These are phyloP conservation scores for Luehdorfia chinensis DNA, from an alignment of 1,140 invertebrate genomes.

Conservation along the genomic window DNA sequence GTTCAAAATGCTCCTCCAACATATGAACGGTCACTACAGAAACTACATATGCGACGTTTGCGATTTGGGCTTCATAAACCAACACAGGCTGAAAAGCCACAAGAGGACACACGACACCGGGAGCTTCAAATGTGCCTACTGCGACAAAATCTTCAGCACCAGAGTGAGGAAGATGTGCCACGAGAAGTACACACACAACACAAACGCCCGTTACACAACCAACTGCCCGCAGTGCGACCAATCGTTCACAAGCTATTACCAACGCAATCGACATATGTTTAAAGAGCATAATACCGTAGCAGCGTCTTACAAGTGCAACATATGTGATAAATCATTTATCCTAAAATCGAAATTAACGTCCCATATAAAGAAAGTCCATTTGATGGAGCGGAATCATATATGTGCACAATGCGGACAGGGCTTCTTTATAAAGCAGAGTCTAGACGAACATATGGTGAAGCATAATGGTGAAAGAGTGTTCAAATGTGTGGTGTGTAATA, in stretches of 20 bases:
- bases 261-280: conserved; percentile 58
- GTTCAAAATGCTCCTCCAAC: conserved; percentile 61
- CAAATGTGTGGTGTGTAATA: conserved; percentile 66
- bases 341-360: conserved; percentile 53
- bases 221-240: conserved; percentile 56
- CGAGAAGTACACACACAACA: conserved; percentile 60
- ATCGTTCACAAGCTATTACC: conserved; percentile 58
- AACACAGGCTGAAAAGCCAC: conserved; percentile 74
- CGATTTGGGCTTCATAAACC: conserved; percentile 81
- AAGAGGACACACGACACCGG: conserved; percentile 58
- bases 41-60: conserved; percentile 88
- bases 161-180: conserved; percentile 46
- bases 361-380: conserved; percentile 61
- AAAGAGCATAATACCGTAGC: conserved; percentile 45
- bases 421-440: conserved; percentile 55
- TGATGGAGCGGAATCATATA: conserved; percentile 61
- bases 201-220: conserved; percentile 47
- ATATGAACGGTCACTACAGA: conserved; percentile 70
- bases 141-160: conserved; percentile 67
- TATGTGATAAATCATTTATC: conserved; percentile 61
- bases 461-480: conserved; percentile 55
- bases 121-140: conserved; percentile 54
- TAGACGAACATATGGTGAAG: conserved; percentile 62
- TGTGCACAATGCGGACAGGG: conserved; percentile 52
- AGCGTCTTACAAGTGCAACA: conserved; percentile 55